A percentile compares a stretch with the other conserved stretches of the same genome.
Evolutionary conservation across 2,888 invertebrate genomes (phyloP).

Genomic region (Tinea trinotella): DNA sequence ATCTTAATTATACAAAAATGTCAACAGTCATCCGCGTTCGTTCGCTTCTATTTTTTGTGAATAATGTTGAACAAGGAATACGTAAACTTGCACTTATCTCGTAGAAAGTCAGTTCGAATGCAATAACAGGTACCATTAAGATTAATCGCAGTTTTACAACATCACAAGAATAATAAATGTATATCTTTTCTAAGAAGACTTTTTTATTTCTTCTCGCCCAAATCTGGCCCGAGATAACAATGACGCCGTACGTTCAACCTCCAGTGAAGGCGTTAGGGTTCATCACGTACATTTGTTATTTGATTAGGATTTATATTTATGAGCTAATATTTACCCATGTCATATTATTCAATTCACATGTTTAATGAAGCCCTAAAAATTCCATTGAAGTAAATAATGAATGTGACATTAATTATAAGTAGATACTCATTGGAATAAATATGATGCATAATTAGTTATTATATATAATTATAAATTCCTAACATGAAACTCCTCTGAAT

Average conservation of each 20-base stretch:
- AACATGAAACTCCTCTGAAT: too few relatives aligned
- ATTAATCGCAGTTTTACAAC: constrained; percentile 53
- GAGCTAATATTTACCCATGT: neutral
- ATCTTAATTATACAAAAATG: neutral
- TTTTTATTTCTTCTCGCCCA: constrained; percentile 61
- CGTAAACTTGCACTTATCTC: neutral
- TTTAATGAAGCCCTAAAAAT: neutral
- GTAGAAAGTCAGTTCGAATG: constrained; percentile 53
- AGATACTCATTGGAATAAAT: too few relatives aligned
- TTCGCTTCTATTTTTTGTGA: neutral
- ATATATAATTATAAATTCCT: too few relatives aligned
- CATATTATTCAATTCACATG: neutral
- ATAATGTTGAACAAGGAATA: neutral
- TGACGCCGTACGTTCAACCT: constrained; percentile 57
- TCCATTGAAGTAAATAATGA: neutral
- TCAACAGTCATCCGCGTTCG: neutral
- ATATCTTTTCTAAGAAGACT: constrained; percentile 62
- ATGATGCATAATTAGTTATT: too few relatives aligned
- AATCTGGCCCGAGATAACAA: constrained; percentile 62
- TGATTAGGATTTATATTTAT: neutral
- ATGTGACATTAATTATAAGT: too few relatives aligned
- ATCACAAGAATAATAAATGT: constrained; percentile 59
- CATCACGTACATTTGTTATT: constrained; percentile 18
- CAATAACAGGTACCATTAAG: constrained; percentile 60
- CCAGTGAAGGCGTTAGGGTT: constrained; percentile 28